Conservation (phyloP, 2,888 invertebrate species). For the Drosophila trichaetosa region DNA sequence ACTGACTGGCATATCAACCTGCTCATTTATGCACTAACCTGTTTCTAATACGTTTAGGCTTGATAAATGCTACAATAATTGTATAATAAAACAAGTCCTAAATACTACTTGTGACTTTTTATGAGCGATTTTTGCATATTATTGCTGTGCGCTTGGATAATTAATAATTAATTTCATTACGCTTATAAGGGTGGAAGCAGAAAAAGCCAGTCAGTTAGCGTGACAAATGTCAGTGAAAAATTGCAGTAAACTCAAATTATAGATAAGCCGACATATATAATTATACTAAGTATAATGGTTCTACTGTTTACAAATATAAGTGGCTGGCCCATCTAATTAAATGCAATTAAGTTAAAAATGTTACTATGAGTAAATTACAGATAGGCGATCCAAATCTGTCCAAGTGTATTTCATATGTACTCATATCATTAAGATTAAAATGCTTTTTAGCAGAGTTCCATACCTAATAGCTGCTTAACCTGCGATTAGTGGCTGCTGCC, state of each 20-base stretch:
- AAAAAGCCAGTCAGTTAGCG: constrained; percentile 28
- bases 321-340: constrained; percentile 44
- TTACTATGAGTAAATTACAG: constrained; percentile 9
- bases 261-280: constrained; percentile 16
- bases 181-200: constrained; percentile 25
- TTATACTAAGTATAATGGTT: constrained; percentile 9
- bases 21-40: background rate
- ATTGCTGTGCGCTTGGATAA: constrained; percentile 49
- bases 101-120: background rate
- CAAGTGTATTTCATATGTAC: background rate
- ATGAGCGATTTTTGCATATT: background rate
- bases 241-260: constrained; percentile 13
- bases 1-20: background rate
- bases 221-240: constrained; percentile 36
- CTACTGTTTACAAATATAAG: constrained; percentile 27
- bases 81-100: background rate
- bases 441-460: background rate
- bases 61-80: background rate
- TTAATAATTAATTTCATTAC: constrained; percentile 55
- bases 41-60: background rate
- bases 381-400: background rate
- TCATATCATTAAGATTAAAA: background rate
- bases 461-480: background rate
- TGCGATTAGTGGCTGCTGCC: background rate
- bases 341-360: background rate